Conservation (phyloP, 2,113 vertebrate species). For the Sorex fumeus region DNA sequence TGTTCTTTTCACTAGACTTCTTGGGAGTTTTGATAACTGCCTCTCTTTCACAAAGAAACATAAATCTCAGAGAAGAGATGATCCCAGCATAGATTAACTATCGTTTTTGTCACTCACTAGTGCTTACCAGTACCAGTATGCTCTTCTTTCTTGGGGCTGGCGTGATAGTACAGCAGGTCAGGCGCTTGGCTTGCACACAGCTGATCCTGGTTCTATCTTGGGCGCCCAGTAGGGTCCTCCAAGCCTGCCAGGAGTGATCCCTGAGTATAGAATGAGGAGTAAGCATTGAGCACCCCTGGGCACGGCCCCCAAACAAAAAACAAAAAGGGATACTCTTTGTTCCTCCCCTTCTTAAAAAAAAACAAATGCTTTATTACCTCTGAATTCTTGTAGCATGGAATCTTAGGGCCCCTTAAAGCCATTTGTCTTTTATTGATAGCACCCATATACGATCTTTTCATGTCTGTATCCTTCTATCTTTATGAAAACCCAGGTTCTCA, state of each 20-base stretch:
- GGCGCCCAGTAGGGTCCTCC: too few relatives aligned
- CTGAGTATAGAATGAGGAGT: too few relatives aligned
- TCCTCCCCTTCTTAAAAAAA: too few relatives aligned
- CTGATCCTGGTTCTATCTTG: neutral
- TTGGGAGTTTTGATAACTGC: constrained; percentile 23
- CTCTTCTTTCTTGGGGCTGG: neutral
- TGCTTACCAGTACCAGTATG: neutral
- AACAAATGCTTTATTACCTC: neutral
- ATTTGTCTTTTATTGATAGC: constrained; percentile 33
- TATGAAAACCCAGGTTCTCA: neutral
- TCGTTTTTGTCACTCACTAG: neutral
- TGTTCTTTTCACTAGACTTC: neutral
- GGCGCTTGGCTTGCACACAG: neutral
- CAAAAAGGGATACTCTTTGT: too few relatives aligned
- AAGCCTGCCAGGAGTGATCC: too few relatives aligned
- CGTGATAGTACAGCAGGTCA: neutral
- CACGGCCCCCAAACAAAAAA: too few relatives aligned
- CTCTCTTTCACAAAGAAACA: constrained; percentile 7
- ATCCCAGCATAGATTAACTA: neutral
- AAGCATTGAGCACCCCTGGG: too few relatives aligned
- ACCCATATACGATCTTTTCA: neutral
- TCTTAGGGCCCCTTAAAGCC: neutral
- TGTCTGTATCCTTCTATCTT: neutral
- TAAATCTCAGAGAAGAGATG: neutral
- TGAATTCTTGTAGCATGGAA: constrained; percentile 10